These are phyloP conservation scores for Brachionus calyciflorus DNA, from an alignment of 1,140 invertebrate genomes.

Conservation along the genomic window DNA sequence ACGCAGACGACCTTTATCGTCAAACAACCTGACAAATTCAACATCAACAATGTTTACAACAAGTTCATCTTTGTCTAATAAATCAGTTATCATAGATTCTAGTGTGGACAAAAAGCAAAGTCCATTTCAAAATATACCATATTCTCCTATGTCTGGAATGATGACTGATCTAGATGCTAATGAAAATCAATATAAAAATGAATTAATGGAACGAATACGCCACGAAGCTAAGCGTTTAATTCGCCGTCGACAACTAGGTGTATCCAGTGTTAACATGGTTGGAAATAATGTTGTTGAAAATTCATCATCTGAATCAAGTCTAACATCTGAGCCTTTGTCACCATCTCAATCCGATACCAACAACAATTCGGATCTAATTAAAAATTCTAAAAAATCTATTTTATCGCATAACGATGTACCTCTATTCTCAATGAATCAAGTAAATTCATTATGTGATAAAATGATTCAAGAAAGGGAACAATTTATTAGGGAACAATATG, in stretches of 20 bases:
- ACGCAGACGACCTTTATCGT: conserved; percentile 4
- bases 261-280: conserved; percentile 19
- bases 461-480: conserved; percentile 88
- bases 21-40: neutral
- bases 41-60: conserved; percentile 8
- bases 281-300: neutral
- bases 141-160: neutral
- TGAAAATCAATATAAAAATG: neutral
- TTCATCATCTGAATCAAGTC: neutral
- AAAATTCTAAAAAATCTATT: neutral
- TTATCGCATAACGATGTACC: conserved; percentile 68
- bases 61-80: neutral
- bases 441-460: conserved; percentile 87
- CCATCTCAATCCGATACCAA: neutral
- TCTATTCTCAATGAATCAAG: conserved; percentile 87
- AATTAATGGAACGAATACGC: conserved; percentile 14
- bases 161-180: neutral
- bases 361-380: neutral
- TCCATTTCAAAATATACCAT: neutral
- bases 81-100: neutral
- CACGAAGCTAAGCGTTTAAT: conserved; percentile 22
- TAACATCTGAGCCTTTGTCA: neutral
- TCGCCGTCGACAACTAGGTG: neutral
- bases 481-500: conserved; percentile 85
- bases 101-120: neutral